phyloP scores from a whole-genome alignment of 2,797 vertebrate species.

The Hydrophis major region DNA sequence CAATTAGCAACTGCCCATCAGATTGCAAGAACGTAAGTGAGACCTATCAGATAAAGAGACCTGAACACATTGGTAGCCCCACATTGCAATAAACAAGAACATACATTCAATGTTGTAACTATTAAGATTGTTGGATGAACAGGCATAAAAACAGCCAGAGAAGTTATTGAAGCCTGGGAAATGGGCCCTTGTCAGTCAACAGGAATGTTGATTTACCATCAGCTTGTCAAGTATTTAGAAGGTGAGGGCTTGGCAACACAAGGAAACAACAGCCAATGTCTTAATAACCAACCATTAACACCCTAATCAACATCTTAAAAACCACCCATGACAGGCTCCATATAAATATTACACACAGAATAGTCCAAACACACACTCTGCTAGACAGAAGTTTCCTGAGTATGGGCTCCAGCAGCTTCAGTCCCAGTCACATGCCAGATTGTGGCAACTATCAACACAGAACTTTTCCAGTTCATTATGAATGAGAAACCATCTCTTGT shows the following conservation, averaged over 20 bases:
- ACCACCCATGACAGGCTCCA: not conserved
- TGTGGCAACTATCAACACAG: not conserved
- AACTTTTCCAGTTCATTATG: constrained; percentile 12
- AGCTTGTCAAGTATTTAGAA: not conserved
- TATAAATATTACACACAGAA: not conserved
- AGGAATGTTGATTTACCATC: not conserved
- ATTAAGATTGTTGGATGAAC: not conserved
- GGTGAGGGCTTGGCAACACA: not conserved
- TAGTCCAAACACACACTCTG: not conserved
- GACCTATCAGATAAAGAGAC: not conserved
- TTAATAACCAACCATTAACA: not conserved
- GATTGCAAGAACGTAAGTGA: not conserved
- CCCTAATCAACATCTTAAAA: not conserved
- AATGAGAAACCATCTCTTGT: not conserved
- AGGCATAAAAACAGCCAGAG: not conserved
- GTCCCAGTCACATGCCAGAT: not conserved
- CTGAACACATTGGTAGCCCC: not conserved
- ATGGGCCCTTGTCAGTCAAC: not conserved
- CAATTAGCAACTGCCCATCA: not conserved
- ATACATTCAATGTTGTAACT: not conserved
- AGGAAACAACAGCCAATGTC: not conserved
- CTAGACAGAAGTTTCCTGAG: not conserved
- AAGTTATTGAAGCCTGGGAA: not conserved
- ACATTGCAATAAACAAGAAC: not conserved
- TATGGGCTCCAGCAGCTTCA: not conserved